Percentiles rank a stretch among this genome's conserved stretches.
Conservation (phyloP, 2,797 vertebrate species). For the Mus caroli region DNA sequence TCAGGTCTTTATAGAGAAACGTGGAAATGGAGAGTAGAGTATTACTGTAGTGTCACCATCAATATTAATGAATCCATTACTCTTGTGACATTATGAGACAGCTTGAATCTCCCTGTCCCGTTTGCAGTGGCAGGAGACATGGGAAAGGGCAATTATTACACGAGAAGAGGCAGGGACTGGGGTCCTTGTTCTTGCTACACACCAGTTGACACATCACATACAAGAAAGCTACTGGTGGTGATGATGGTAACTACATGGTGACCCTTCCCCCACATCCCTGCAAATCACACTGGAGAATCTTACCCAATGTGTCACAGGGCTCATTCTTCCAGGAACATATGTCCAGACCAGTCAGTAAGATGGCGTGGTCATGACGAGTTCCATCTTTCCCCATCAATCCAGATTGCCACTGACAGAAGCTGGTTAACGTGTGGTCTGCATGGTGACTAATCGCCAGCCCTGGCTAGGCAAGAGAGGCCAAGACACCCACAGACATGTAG, state of each 20-base stretch:
- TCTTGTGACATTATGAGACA: background rate
- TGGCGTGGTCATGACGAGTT: conserved; percentile 94
- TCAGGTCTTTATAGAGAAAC: background rate
- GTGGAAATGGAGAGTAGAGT: background rate
- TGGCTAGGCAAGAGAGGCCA: conserved; percentile 86
- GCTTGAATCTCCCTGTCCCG: background rate
- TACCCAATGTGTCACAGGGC: conserved; percentile 95
- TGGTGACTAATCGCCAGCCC: conserved; percentile 95
- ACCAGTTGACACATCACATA: background rate
- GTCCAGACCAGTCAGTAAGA: conserved; percentile 95
- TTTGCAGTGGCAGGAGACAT: background rate
- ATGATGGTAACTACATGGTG: accelerated
- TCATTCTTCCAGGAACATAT: conserved; percentile 98
- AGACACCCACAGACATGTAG: background rate
- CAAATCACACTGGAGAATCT: background rate
- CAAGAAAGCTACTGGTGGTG: accelerated
- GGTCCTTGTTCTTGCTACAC: background rate
- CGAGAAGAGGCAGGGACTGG: background rate
- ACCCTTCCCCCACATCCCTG: accelerated
- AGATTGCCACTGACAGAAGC: conserved; percentile 97
- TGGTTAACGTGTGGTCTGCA: conserved; percentile 95
- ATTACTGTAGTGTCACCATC: background rate
- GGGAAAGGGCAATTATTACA: background rate
- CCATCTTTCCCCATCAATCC: conserved; percentile 92
- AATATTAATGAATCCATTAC: background rate